A percentile compares a stretch with the other conserved stretches of the same genome.
These are phyloP conservation scores for Numenius phaeopus DNA, from an alignment of 2,797 vertebrate species.

Conservation along the genomic window DNA sequence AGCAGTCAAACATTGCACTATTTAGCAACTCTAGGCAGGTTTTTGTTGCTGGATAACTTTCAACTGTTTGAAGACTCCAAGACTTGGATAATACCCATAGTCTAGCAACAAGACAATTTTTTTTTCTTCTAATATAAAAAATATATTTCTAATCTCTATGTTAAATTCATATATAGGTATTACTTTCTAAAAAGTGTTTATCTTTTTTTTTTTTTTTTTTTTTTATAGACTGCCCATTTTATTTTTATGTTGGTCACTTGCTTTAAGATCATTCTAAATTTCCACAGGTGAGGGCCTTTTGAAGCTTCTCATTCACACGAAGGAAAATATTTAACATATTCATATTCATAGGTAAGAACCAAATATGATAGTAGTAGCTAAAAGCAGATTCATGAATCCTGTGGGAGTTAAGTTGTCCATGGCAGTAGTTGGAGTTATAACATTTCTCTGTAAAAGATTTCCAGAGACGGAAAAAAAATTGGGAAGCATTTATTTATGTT, in stretches of 20 bases:
- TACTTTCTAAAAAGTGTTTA: not conserved
- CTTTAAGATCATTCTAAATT: not conserved
- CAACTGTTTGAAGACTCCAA: not conserved
- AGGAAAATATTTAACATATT: not conserved
- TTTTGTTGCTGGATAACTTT: not conserved
- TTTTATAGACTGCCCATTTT: not conserved
- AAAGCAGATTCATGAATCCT: not conserved
- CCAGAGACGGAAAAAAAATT: not conserved
- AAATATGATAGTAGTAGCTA: not conserved
- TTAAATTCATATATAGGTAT: not conserved
- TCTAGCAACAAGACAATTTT: rapidly evolving
- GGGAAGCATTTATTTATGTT: rapidly evolving
- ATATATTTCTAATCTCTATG: not conserved
- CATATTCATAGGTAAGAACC: not conserved
- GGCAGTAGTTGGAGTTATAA: not conserved
- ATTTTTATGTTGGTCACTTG: not conserved
- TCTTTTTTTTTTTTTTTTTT: not conserved
- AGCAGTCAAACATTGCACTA: not conserved
- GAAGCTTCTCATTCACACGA: not conserved
- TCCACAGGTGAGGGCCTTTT: not conserved
- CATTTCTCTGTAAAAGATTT: not conserved
- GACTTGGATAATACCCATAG: not conserved
- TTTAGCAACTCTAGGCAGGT: not conserved
- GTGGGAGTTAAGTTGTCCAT: not conserved
- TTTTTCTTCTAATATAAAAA: not conserved